Base-by-base conservation (phyloP, 2,113 vertebrate species). In the Chunga burmeisteri region DNA sequence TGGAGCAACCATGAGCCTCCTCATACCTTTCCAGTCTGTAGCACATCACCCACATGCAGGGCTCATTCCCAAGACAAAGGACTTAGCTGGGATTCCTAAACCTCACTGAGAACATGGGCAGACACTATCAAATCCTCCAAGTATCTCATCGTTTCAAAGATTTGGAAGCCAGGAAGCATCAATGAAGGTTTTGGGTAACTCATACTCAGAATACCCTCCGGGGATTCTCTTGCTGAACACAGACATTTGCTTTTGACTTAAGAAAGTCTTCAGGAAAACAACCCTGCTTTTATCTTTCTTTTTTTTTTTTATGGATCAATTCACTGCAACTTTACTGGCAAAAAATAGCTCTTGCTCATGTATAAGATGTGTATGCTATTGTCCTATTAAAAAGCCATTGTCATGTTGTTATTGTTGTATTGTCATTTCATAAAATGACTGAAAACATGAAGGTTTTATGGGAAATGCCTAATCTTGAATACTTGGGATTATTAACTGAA, bases 401-500 rank as follows among this genome's bases (percentile, higher is more conserved):
- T 66, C 72, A 13, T 6, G 50, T 70, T 81, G 86, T 70, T 71
- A 73, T 83, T 94, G 71, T 78, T 84, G 73, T 40, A 86, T 55
- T 92, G 91, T 74, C 83, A 66, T 50, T 91, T 85, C 47, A 8
- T 74, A 55, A 88, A 96, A 81, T 62, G 80, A 92, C 72, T 84
- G 91, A 73, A 91, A 91, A 78, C 55, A 63, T 6, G 1, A 86
- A 81, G 91, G 86, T 74, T 94, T 88, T 92, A 88, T 91, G 86
- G 88, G 80, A 91, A 94, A 92, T 6, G 18, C 88, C 61, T 94
- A 81, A 96, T 94, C 86, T 71, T 11, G 4, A 80, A 32, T 86
- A 49, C 22, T 78, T 67, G 59, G 86, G 86, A 92, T 92, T 91
- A 88, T 81, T 78, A 86, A 92, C 63, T 71, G 80, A 83, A 94